Base-by-base conservation (phyloP, 2,888 invertebrate genomes). In the Gymnoscelis rufifasciata region DNA sequence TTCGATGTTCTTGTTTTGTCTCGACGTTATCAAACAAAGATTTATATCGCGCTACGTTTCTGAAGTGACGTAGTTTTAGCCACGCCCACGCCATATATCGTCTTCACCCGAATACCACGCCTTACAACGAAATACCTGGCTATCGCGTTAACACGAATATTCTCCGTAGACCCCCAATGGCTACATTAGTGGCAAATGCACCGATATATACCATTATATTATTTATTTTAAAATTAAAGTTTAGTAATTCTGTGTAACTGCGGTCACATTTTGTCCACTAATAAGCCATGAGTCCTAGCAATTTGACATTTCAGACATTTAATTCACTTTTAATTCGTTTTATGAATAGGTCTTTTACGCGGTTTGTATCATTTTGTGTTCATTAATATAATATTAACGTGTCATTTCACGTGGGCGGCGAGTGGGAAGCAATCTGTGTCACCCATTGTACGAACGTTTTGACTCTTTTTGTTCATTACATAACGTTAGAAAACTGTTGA, bases 301-400 rank as follows among this genome's bases (percentile, higher is more conserved):
- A 81, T 84, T 84, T 78, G 83, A 83, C 79, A 79, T 84, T 83
- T 86, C 77, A 81, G 83, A 81, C 78, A 72, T 79, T 79, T 83
- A 86, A 87, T 83, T 77, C 68, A 73, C 68, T 77, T 83, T 80
- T 84, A 83, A 86, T 86, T 76, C 71, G 66, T 74, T 65, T 78
- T 77, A 80, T 83, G 84, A 84, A 84, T 83, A 76, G 78, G 66
- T 71, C 71, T 81, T 83, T 86, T 86, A 86, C 79, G 78, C 78
- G 71, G 74, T 79, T 86, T 83, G 78, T 83, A 79, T 75, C 72
- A 83, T 84, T 83, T 79, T 82, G 71, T 75, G 76, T 80, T 80
- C 80, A 78, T 84, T 86, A 82, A 78, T 83, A 75, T 74, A 68
- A 77, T 78, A 78, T 76, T 76, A 82, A 76, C 74, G 71, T 59